Evolutionary conservation across 2,797 vertebrate genomes (phyloP), one percentile per base, ranked within the genome.

Genomic region (Phylloscopus collybita): DNA sequence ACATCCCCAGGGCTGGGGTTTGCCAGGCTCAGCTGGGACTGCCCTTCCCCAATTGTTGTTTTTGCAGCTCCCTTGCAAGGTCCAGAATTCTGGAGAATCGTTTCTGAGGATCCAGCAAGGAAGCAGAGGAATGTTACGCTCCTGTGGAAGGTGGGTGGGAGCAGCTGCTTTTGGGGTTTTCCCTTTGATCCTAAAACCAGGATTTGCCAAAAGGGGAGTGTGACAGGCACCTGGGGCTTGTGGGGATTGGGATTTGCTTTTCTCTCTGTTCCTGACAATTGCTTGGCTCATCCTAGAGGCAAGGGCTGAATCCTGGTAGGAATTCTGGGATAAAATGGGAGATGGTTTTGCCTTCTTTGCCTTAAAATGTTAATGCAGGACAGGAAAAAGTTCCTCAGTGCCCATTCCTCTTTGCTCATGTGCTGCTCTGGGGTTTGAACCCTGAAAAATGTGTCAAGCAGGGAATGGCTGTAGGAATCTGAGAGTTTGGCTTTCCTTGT

Each of bases 141-240:
- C 18, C 95, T 99, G 25, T 98, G 99, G 97, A 98, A 99, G 99
- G 99, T 99, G 98, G 99, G 99, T 99, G 98, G 90, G 94, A 91
- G 20, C 38, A 21, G 13, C 70, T 40, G 9, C 9, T 0, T 21
- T 88, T 89, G 36, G 38, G 49, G 53, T 53, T 80, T 82, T 34
- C 3, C 5, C 10, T 51, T 69, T n/a, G 50, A 38, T 27, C 40
- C 78, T 42, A 56, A 92, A 73, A 1, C 14, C 38, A 5, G 54
- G 42, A 42, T 17, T 20, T 59, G 30, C 9, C 7, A 47, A 6
- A 4, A 44, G 23, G 50, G 45, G 42, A 61, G 7, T 4, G 1
- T 16, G 44, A 16, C 32, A 51, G 38, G 34, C 50, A 42, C 2
- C 0, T 11, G 14, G 40, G 76, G 30, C 59, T 18, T 20, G 6